These are phyloP conservation scores for Lithophane socia DNA, from an alignment of 2,888 invertebrate genomes.

Conservation along the genomic window DNA sequence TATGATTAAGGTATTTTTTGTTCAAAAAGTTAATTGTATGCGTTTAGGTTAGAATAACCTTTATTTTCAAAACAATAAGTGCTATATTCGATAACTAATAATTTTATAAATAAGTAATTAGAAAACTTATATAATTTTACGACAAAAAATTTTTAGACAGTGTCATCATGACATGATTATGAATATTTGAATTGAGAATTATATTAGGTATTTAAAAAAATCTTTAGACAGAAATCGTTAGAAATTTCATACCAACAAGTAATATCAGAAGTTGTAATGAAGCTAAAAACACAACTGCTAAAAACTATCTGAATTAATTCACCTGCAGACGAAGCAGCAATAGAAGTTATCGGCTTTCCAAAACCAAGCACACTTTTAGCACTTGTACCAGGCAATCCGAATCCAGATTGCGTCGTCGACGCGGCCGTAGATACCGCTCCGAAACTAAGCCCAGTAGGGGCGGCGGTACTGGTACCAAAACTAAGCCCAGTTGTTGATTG, in stretches of 20 bases:
- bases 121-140: conserved; percentile 1
- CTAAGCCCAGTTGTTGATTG: conserved; percentile 57
- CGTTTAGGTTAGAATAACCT: neutral
- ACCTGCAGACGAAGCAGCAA: conserved; percentile 47
- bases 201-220: neutral
- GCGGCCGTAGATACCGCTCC: conserved; percentile 39
- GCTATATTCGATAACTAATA: neutral
- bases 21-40: too few species aligned
- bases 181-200: conserved; percentile 36
- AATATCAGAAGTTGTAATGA: neutral
- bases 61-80: neutral
- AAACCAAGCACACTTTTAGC: conserved; percentile 61
- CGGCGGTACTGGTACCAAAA: conserved; percentile 70
- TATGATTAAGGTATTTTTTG: neutral
- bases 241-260: neutral
- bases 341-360: conserved; percentile 52
- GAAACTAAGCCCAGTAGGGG: conserved; percentile 36
- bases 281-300: neutral
- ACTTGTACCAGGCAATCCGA: conserved; percentile 30
- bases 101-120: conserved; percentile 13
- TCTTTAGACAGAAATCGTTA: neutral
- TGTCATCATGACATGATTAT: conserved; percentile 42
- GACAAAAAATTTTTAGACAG: conserved; percentile 24
- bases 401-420: conserved; percentile 25
- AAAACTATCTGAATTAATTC: neutral